Base-by-base conservation (phyloP, 2,797 vertebrate genomes). In the Australoheros facetus region DNA sequence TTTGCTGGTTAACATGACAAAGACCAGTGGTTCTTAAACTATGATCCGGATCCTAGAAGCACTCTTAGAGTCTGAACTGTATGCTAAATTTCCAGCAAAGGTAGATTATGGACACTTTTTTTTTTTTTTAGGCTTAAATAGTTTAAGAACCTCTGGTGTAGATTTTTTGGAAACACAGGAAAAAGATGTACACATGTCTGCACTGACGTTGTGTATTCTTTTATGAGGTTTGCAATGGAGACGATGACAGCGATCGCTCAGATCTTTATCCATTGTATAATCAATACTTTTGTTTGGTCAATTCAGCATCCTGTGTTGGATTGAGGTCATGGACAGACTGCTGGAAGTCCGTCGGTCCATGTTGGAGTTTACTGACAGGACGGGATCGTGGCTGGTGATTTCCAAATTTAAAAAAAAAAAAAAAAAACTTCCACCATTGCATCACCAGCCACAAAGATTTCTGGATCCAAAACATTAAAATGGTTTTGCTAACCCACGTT, bases 301-400 rank as follows among this genome's bases (percentile, higher is more conserved):
- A 88, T 91, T 90, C 91, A 88, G 71, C 88, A 37, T 17, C 93
- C 94, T 93, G 95, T 71, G 95, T 94, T 96, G 91, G 96, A 94
- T 87, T 92, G 95, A 94, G 89, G 95, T 95, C 95, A 96, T 95
- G 94, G 89, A 93, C 95, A 91, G 95, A 95, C 97, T 96, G 96
- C 80, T 16, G 71, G 75, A 76, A 88, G 93, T 91, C 86, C 90
- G 94, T 91, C 91, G 89, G 94, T 95, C 94, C 92, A 94, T 96
- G 94, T 94, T 93, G 93, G 92, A 89, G 39, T 93, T 91, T 53
- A 55, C 66, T 34, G 26, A 70, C 60, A 53, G 62, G 32, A 69
- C 23, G 57, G 17, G 45, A 71, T 69, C 0, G 9, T 66, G 23
- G 45, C 62, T 66, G 42, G 62, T 30, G 62, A 66, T 30, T 48